These are phyloP conservation scores for Saiga tatarica DNA, from an alignment of 2,113 vertebrate genomes.

Conservation along the genomic window DNA sequence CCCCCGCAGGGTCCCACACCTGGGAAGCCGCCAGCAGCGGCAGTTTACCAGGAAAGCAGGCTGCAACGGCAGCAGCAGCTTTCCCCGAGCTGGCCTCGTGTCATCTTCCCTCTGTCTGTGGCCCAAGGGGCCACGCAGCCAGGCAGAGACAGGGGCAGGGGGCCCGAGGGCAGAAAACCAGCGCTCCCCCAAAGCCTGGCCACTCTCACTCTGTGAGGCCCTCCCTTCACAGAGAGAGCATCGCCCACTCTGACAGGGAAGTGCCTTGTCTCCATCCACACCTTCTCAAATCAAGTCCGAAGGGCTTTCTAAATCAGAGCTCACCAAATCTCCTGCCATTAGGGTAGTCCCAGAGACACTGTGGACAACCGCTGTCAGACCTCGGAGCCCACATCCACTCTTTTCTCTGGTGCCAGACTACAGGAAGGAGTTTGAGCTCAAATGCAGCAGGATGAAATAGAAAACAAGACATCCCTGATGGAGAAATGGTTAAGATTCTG, in stretches of 20 bases:
- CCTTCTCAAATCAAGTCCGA: not conserved
- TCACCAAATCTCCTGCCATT: not conserved
- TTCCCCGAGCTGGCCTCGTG: not conserved
- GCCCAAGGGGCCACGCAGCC: not conserved
- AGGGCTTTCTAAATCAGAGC: not conserved
- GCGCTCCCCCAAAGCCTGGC: not conserved
- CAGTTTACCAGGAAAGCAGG: not conserved
- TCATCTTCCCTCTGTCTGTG: not conserved
- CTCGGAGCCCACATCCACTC: not conserved
- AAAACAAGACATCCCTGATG: not conserved
- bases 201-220: not conserved
- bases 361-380: not conserved
- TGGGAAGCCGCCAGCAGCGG: accelerated
- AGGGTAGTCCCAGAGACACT: not conserved
- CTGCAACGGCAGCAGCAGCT: not conserved
- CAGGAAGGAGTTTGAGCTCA: not conserved
- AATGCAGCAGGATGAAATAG: not conserved
- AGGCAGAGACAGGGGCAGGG: not conserved
- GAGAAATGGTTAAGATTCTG: not conserved
- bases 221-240: not conserved
- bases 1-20: not conserved
- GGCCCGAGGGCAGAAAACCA: not conserved
- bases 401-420: not conserved
- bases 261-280: not conserved
- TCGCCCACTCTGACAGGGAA: not conserved